Base-by-base conservation (phyloP, 2,888 invertebrate species). In the Pecten maximus region DNA sequence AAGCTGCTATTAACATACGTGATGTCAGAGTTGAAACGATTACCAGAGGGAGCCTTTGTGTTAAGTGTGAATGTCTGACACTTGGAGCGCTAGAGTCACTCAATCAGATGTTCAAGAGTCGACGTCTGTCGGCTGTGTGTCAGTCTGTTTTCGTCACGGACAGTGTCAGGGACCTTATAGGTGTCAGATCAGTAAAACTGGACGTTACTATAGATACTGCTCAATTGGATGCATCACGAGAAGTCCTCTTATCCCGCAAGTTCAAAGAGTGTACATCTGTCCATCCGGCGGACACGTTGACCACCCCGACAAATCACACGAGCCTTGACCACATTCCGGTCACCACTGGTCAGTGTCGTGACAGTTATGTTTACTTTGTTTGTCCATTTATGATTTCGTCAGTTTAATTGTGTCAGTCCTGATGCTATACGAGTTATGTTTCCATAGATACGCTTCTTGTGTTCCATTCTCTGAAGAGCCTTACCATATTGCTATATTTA, bases 41-140 rank as follows among this genome's bases (percentile, higher is more conserved):
- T 40, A 91, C 88, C 35, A 35, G 88, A 28, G 92, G 91, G 23
- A 92, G 91, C 44, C 44, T 93, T 16, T 86, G 88, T 40, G 74
- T 92, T 4, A 86, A 87, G 35, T 88, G 88, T 91, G 16, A 92
- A 23, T 94, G 94, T 88, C 91, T 90, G 60, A 92, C 91, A 54
- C 91, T 95, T 2, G 94, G 94, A 15, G 93, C 93, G 15, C 91
- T 95, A n/a, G 94, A 94, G 90, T 92, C 91, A 40, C 89, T 95
- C 8, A 91, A 93, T 40, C 93, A 93, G 86, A 92, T 91, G 87
- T 94, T 93, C 88, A 90, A 89, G 40, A 93, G 92, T 48, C 92
- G 93, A 48, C 91, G 94, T 39, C 91, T 94, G 87, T 91, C 90
- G 60, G 91, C 91, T 16, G 92, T 94, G 0, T 92, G 93, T 40